A percentile compares a stretch with the other conserved stretches of the same genome.
phyloP scores from a whole-genome alignment of 1,140 invertebrate species.

The Lamellibrachia luymesi region DNA sequence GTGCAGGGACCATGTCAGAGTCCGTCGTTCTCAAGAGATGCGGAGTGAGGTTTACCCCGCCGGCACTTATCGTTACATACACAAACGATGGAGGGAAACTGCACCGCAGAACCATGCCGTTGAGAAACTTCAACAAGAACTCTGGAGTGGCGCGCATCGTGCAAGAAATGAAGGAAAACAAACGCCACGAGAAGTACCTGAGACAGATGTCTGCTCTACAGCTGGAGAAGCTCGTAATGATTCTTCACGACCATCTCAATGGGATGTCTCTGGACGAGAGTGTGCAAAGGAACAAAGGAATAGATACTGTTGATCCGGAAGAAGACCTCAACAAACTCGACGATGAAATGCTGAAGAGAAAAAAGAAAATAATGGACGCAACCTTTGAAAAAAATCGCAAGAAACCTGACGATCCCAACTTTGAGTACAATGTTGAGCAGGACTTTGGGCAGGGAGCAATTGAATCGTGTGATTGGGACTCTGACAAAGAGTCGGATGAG shows the following conservation, averaged over 20 bases:
- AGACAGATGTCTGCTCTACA: constrained; percentile 42
- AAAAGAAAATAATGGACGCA: constrained; percentile 58
- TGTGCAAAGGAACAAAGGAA: constrained; percentile 44
- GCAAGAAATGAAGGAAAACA: constrained; percentile 39
- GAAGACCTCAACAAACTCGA: constrained; percentile 60
- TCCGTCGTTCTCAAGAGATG: constrained; percentile 39
- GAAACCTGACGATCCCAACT: constrained; percentile 57
- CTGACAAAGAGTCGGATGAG: constrained; percentile 39
- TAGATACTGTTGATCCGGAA: constrained; percentile 53
- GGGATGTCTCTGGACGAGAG: constrained; percentile 53
- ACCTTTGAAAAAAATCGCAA: constrained; percentile 57
- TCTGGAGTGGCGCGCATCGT: constrained; percentile 40
- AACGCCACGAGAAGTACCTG: constrained; percentile 46
- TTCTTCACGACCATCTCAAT: constrained; percentile 47
- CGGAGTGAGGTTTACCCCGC: constrained; percentile 54
- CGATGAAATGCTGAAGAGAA: constrained; percentile 51
- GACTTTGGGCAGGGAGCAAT: constrained; percentile 47
- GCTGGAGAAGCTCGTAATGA: constrained; percentile 45
- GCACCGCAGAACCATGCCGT: constrained; percentile 52
- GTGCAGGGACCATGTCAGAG: neutral
- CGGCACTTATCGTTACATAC: constrained; percentile 52
- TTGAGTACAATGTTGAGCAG: constrained; percentile 58
- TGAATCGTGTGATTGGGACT: constrained; percentile 49
- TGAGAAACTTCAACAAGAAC: constrained; percentile 50
- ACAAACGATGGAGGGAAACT: constrained; percentile 41